Percentiles rank a stretch among this genome's conserved stretches.
phyloP scores from a whole-genome alignment of 1,140 invertebrate species.

The Harpegnathos saltator region DNA sequence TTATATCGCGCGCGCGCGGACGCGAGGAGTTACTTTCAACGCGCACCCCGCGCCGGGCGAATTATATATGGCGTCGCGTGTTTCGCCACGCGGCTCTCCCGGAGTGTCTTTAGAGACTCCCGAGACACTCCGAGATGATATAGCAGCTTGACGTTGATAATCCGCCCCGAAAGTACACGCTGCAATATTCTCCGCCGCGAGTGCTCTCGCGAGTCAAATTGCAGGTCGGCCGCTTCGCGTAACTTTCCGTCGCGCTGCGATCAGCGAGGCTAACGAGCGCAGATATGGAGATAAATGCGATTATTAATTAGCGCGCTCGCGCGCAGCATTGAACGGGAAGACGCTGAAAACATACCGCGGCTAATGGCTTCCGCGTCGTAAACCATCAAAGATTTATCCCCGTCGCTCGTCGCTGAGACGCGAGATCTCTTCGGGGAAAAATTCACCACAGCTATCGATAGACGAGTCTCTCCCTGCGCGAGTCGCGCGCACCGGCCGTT shows the following conservation, averaged over 20 bases:
- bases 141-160: constrained; percentile 52
- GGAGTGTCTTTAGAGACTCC: constrained; percentile 24
- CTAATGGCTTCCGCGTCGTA: background rate
- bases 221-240: background rate
- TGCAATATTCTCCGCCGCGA: background rate
- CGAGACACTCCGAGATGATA: constrained; percentile 31
- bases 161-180: constrained; percentile 15
- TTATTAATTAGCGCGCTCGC: background rate
- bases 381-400: background rate
- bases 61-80: constrained; percentile 18
- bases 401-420: background rate
- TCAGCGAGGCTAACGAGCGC: constrained; percentile 9
- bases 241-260: constrained; percentile 16
- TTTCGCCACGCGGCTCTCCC: background rate
- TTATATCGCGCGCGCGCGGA: constrained; percentile 28
- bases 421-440: constrained; percentile 18
- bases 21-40: constrained; percentile 24
- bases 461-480: background rate
- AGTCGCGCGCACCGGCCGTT: background rate
- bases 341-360: background rate
- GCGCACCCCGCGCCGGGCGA: background rate
- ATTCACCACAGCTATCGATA: background rate
- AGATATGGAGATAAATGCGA: constrained; percentile 29
- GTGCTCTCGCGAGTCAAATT: background rate
- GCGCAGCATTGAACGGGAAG: background rate